Percentiles rank a stretch among this genome's conserved stretches.
These are phyloP conservation scores for Palythoa caribaeorum DNA, from an alignment of 92 coral and sea anemone genomes.

Conservation along the genomic window DNA sequence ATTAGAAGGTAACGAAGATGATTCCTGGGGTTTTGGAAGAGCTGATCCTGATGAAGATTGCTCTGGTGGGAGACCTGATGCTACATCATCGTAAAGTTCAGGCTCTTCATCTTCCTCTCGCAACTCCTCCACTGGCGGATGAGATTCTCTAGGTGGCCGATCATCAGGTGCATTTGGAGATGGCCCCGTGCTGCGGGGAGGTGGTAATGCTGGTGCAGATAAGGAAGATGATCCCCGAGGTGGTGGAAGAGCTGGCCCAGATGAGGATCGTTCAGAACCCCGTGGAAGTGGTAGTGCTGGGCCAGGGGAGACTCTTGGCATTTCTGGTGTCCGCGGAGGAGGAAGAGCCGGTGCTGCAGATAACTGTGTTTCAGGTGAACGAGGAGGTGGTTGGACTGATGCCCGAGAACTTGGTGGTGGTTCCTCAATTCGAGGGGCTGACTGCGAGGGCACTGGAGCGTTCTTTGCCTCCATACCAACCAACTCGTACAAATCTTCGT, in stretches of 20 bases:
- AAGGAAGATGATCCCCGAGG: conserved; percentile 1
- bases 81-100: conserved; percentile 44
- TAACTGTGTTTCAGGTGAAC: conserved; percentile 35
- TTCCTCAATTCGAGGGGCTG: conserved; percentile 38
- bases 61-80: neutral
- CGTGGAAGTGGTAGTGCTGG: conserved; percentile 44
- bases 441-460: conserved; percentile 6
- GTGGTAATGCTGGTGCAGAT: conserved; percentile 12
- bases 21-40: conserved; percentile 13
- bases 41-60: conserved; percentile 4
- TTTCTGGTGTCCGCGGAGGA: conserved; percentile 43
- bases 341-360: conserved; percentile 28
- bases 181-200: neutral
- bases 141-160: neutral
- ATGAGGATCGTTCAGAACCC: conserved; percentile 12
- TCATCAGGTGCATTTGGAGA: conserved; percentile 14
- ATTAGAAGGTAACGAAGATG: neutral
- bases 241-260: conserved; percentile 32
- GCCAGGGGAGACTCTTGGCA: neutral
- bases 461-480: conserved; percentile 36
- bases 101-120: conserved; percentile 54
- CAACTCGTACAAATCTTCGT: conserved; percentile 44
- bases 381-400: conserved; percentile 14
- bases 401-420: neutral
- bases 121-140: neutral